Conservation (phyloP, 2,797 vertebrate genomes). For the Molossus alvarezi region DNA sequence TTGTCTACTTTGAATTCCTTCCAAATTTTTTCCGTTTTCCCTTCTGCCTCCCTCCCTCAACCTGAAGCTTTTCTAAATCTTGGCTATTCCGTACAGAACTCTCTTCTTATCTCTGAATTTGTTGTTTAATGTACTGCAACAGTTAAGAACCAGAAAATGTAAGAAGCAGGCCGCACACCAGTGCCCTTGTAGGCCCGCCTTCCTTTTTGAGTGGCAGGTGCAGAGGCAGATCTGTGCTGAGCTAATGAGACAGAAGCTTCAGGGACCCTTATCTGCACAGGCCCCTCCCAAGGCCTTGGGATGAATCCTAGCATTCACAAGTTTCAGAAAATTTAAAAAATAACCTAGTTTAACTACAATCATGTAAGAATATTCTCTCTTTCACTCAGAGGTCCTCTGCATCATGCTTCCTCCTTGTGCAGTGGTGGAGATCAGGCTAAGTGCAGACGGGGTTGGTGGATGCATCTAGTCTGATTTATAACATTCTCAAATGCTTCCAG, state of each 20-base stretch:
- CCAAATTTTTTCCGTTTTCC: neutral
- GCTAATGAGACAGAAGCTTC: neutral
- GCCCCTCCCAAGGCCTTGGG: too few species aligned
- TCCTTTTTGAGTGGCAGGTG: neutral
- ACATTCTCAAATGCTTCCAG: neutral
- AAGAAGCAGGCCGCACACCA: neutral
- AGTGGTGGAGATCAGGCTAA: neutral
- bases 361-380: neutral
- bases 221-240: neutral
- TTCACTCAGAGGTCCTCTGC: neutral
- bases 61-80: constrained; percentile 7
- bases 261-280: neutral
- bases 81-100: neutral
- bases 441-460: neutral
- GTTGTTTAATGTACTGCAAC: neutral
- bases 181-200: neutral
- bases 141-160: constrained; percentile 25
- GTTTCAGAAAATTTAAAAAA: neutral
- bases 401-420: neutral
- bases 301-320: neutral
- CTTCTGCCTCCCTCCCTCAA: constrained; percentile 18
- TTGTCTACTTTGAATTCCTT: constrained; percentile 36
- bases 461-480: neutral
- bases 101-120: neutral
- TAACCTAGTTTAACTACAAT: neutral